Evolutionary conservation across 2,888 invertebrate species (phyloP).

Genomic region (Ophion costatus): DNA sequence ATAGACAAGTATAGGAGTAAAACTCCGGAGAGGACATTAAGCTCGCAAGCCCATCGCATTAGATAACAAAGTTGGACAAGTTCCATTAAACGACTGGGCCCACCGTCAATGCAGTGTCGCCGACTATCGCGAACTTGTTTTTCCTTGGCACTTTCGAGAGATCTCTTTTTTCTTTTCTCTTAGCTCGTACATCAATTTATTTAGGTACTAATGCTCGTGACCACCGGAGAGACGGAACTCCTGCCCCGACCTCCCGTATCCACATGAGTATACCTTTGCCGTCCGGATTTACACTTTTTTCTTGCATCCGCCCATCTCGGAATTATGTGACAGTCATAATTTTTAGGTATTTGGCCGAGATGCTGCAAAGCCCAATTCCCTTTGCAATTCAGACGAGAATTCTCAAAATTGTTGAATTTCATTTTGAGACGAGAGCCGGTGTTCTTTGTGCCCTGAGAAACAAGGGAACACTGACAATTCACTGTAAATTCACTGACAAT

Average conservation of each 20-base stretch:
- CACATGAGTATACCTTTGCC: slow-evolving; percentile 20
- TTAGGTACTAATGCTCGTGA: slow-evolving; percentile 60
- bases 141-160: slow-evolving; percentile 37
- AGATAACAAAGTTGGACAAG: slow-evolving; percentile 82
- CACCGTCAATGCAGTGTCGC: slow-evolving; percentile 65
- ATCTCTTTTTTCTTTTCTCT: slow-evolving; percentile 58
- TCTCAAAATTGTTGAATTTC: too few species aligned
- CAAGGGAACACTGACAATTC: too few species aligned
- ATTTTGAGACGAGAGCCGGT: too few species aligned
- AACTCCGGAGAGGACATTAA: slow-evolving; percentile 69
- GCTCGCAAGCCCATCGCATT: slow-evolving; percentile 71
- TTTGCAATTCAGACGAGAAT: too few species aligned
- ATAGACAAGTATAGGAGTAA: slow-evolving; percentile 2
- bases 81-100: slow-evolving; percentile 78
- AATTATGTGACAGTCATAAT: too few species aligned
- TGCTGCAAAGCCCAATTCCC: too few species aligned
- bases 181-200: slow-evolving; percentile 73
- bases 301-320: background rate
- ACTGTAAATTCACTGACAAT: too few species aligned
- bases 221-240: slow-evolving; percentile 33
- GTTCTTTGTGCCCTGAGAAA: too few species aligned
- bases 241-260: slow-evolving; percentile 28
- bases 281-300: slow-evolving; percentile 39
- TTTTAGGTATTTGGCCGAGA: too few species aligned
- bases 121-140: slow-evolving; percentile 31